Base-by-base conservation (phyloP, 2,888 invertebrate genomes). In the Raillietiella orientalis region DNA sequence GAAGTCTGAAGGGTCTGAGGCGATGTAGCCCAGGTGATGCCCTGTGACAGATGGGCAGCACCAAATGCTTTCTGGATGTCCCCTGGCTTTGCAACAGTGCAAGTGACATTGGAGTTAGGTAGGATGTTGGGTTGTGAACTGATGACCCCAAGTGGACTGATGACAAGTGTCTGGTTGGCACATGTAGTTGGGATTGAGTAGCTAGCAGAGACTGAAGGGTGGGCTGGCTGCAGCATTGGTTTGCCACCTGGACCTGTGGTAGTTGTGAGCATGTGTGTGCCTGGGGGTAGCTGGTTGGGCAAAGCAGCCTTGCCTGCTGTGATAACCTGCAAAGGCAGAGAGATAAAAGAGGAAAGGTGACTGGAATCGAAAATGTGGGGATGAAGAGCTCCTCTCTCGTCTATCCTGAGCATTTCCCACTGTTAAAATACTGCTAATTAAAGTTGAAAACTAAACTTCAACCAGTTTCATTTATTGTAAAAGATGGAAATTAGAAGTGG, bases 291-390 rank as follows among this genome's bases (percentile, higher is more conserved):
- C 36, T 63, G 65, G 23, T 70, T 62, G 2, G 49, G 46, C 44
- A 71, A 72, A 43, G 74, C 74, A 3, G 72, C 66, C 41, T 77
- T 77, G 14, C 67, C 62, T 12, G 69, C 62, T 5, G 74, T 61
- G 33, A 75, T 72, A 29, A 74, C 67, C 61, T 72, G 47, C 16
- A 27, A n/a, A n/a, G n/a, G n/a, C n/a, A n/a, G n/a, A n/a, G n/a
- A n/a, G n/a, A n/a, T n/a, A n/a, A n/a, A n/a, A n/a, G n/a, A n/a
- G n/a, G n/a, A n/a, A n/a, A n/a, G n/a, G n/a, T n/a, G n/a, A n/a
- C n/a, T n/a, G n/a, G n/a, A n/a, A n/a, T n/a, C n/a, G n/a, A n/a
- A n/a, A n/a, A n/a, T n/a, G n/a, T n/a, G n/a, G n/a, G n/a, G n/a
- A n/a, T n/a, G n/a, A n/a, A n/a, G n/a, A n/a, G n/a, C n/a, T n/a